Percentiles rank a stretch among this genome's conserved stretches.
Conservation (phyloP, 2,797 vertebrate species). For the Chaetophractus vellerosus region DNA sequence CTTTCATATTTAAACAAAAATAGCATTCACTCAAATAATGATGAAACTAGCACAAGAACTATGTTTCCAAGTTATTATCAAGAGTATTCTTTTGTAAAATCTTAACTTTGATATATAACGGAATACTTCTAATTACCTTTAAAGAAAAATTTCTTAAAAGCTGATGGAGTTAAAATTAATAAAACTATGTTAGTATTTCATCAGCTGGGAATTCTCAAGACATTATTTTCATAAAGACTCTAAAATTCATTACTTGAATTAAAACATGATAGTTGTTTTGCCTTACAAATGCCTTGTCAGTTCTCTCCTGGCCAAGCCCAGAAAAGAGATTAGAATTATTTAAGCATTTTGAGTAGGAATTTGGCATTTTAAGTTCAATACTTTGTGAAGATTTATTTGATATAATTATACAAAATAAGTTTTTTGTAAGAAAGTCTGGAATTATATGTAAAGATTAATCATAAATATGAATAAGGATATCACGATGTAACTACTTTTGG, state of each 20-base stretch:
- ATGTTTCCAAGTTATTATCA: neutral
- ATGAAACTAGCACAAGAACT: neutral
- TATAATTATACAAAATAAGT: constrained; percentile 44
- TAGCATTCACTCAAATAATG: neutral
- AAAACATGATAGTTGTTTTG: constrained; percentile 64
- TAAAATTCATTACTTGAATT: constrained; percentile 27
- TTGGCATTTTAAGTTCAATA: constrained; percentile 16
- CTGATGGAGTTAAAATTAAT: neutral
- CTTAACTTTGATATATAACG: neutral
- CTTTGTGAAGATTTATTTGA: neutral
- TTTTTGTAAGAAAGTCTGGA: constrained; percentile 15
- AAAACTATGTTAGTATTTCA: constrained; percentile 22
- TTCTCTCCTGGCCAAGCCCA: neutral
- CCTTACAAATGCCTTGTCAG: neutral
- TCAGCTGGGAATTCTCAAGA: neutral
- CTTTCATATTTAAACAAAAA: constrained; percentile 35
- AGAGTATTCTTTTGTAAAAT: neutral
- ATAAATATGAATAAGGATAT: constrained; percentile 40
- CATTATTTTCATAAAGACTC: neutral
- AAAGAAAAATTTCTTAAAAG: constrained; percentile 7
- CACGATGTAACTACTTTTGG: neutral
- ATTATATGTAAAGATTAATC: constrained; percentile 25
- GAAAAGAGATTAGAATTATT: constrained; percentile 15
- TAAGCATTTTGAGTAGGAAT: neutral
- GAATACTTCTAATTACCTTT: neutral